These are phyloP conservation scores for Odontesthes bonariensis DNA, from an alignment of 2,113 vertebrate genomes.

Conservation along the genomic window DNA sequence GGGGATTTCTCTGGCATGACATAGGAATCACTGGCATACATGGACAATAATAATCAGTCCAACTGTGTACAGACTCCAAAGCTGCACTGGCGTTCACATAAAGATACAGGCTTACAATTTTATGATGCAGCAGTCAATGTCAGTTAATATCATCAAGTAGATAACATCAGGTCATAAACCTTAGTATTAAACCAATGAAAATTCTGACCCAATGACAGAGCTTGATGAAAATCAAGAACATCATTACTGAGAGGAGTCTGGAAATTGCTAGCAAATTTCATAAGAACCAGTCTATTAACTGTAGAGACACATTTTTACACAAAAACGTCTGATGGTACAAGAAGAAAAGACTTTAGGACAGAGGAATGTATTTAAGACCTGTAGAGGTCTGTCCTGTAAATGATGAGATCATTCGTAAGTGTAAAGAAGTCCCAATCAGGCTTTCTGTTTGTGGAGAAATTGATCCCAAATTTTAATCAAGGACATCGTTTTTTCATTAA, in stretches of 20 bases:
- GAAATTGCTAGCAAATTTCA: too few relatives aligned
- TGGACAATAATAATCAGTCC: constrained; percentile 52
- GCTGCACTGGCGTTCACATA: constrained; percentile 1
- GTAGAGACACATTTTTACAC: not conserved
- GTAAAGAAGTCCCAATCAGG: too few relatives aligned
- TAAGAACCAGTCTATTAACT: not conserved
- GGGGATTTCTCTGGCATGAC: constrained; percentile 76
- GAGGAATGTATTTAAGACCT: too few relatives aligned
- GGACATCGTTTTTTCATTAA: not conserved
- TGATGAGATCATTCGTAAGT: too few relatives aligned
- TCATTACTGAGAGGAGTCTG: too few relatives aligned
- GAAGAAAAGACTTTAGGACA: too few relatives aligned
- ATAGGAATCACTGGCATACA: constrained; percentile 63
- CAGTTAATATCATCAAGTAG: not conserved
- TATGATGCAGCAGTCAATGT: constrained; percentile 14
- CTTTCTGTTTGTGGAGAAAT: too few relatives aligned
- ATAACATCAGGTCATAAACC: not conserved
- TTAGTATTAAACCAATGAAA: not conserved
- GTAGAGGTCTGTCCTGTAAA: too few relatives aligned
- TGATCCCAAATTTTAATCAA: too few relatives aligned
- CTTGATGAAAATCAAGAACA: not conserved
- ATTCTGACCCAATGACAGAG: not conserved
- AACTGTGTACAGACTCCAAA: constrained; percentile 11
- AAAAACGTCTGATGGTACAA: not conserved
- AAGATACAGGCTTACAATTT: not conserved